These are phyloP conservation scores for Zosterops lateralis DNA, from an alignment of 2,113 vertebrate genomes.

Conservation along the genomic window DNA sequence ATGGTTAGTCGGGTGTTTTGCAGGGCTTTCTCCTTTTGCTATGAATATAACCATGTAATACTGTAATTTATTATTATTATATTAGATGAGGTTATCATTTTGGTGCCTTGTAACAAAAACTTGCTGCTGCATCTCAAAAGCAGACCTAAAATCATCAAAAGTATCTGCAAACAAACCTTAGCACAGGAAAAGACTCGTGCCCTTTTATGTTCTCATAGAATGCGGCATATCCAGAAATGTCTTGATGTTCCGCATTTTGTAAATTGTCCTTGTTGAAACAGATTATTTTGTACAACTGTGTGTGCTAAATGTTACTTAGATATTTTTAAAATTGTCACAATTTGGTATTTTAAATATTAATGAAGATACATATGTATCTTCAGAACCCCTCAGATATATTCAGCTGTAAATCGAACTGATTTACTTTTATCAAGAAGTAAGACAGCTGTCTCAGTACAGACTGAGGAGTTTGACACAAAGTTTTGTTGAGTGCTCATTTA, in stretches of 20 bases:
- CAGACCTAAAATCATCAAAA: neutral
- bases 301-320: neutral
- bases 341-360: neutral
- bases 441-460: neutral
- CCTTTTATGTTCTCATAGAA: neutral
- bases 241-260: neutral
- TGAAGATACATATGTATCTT: neutral
- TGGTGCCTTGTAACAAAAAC: neutral
- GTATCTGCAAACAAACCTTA: neutral
- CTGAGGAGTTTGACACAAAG: neutral
- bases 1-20: neutral
- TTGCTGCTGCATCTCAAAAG: neutral
- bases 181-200: neutral
- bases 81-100: neutral
- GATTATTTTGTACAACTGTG: neutral
- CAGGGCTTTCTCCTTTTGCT: neutral
- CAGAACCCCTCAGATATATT: neutral
- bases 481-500: neutral
- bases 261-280: neutral
- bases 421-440: neutral
- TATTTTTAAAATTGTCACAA: neutral
- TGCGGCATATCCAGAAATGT: neutral
- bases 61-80: neutral
- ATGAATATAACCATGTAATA: neutral
- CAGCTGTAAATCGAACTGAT: neutral